Evolutionary conservation across 2,797 vertebrate genomes (phyloP), one percentile per base, ranked within the genome.

Genomic region (Picus viridis): DNA sequence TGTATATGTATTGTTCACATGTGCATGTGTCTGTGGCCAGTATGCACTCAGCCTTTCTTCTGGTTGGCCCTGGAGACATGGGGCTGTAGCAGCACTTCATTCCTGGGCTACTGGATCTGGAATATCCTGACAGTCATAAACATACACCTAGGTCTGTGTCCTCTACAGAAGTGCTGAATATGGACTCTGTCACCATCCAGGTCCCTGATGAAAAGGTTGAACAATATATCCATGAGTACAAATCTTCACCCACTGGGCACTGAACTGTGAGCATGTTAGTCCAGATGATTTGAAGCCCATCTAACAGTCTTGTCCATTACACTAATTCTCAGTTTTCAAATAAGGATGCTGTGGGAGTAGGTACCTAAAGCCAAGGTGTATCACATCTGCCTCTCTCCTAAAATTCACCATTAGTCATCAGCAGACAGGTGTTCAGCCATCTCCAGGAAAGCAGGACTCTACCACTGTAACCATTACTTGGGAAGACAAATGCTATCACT

Each of bases 1-100:
- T 15, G 6, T 8, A 5, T 15, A 4, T 2, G 1, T 39, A 16
- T 16, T 57, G 16, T 2, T 68, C 26, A 8, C 1, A 0, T 0
- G 12, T 58, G 27, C 1, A 0, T 0, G 12, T 58, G 27, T 54
- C 12, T 49, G 20, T 7, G 36, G 15, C 16, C 27, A 24, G 4
- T 10, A 11, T 6, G 7, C 1, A 10, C 5, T 78, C 41, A 76
- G 9, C 57, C 76, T 45, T 23, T 10, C 16, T 18, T 12, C 18
- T 34, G 27, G 24, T 4, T 84, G n/a, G 4, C 36, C 56, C 64
- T 72, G 30, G 30, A 63, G 16, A 18, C 4, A 8, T 6, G 13
- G 43, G 78, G 19, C 5, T 56, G 58, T 58, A 81, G 22, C 6
- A 41, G 36, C 58, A 41, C 39, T 72, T 58, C 14, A 13, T 2